Evolutionary conservation across 2,888 invertebrate species (phyloP).

Genomic region (Notodonta ziczac): DNA sequence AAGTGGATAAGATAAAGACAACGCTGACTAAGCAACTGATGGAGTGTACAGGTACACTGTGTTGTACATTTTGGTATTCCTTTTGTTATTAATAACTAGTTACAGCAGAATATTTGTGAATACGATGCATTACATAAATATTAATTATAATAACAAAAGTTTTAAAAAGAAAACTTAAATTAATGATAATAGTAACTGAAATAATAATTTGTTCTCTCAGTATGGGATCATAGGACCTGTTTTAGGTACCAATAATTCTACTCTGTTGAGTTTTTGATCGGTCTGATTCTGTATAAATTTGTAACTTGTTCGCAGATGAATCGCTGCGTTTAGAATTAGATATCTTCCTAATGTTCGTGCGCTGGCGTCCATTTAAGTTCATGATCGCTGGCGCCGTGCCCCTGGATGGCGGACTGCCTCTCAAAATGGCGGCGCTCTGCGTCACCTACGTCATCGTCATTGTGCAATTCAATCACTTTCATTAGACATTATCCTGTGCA

Average conservation of each 20-base stretch:
- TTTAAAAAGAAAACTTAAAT: too few species aligned
- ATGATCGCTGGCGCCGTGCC: not conserved
- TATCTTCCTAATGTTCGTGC: not conserved
- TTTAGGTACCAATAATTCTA: too few species aligned
- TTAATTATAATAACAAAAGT: too few species aligned
- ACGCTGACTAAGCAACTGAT: not conserved
- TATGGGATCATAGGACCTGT: too few species aligned
- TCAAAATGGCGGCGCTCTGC: not conserved
- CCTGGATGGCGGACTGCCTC: not conserved
- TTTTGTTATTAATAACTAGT: too few species aligned
- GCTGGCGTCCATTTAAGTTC: not conserved
- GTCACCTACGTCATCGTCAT: not conserved
- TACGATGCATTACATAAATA: too few species aligned
- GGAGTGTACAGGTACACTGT: not conserved
- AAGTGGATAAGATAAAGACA: not conserved
- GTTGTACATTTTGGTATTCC: too few species aligned
- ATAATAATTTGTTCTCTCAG: too few species aligned
- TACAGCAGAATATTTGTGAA: too few species aligned
- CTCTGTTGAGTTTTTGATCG: too few species aligned
- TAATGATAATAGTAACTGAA: too few species aligned
- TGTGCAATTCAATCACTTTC: not conserved
- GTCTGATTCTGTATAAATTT: not conserved
- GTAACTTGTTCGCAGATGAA: not conserved
- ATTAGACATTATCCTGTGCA: not conserved
- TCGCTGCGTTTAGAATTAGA: not conserved